A percentile compares a stretch with the other conserved stretches of the same genome.
Conservation (phyloP, 2,797 vertebrate species). For the Kryptolebias ocellatus region DNA sequence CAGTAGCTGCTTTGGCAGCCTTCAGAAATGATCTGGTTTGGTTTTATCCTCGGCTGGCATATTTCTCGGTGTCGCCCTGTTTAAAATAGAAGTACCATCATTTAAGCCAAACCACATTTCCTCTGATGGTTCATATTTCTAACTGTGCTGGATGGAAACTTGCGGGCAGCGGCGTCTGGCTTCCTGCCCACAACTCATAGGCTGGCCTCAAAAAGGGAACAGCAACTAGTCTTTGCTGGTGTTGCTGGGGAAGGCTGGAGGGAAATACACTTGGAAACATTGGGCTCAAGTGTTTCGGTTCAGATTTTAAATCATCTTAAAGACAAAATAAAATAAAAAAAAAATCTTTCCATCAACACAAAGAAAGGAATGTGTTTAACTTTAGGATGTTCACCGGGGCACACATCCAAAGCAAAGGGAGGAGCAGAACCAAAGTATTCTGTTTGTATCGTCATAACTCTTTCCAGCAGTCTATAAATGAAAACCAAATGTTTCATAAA, state of each 20-base stretch:
- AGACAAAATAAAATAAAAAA: background rate
- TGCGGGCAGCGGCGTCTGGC: background rate
- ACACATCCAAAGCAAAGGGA: slow-evolving; percentile 18
- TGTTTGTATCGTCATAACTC: slow-evolving; percentile 11
- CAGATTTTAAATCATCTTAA: background rate
- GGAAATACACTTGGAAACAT: background rate
- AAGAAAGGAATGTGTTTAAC: slow-evolving; percentile 1
- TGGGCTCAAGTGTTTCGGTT: slow-evolving; percentile 11
- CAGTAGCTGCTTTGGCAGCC: too few relatives aligned
- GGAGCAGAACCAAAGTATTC: slow-evolving; percentile 9
- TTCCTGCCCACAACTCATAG: background rate
- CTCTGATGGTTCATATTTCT: slow-evolving; percentile 3
- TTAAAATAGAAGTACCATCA: background rate
- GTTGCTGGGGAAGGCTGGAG: background rate
- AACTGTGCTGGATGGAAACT: slow-evolving; percentile 6
- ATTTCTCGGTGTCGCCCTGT: background rate
- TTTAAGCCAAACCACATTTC: background rate
- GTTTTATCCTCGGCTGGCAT: background rate
- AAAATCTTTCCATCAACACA: slow-evolving; percentile 5
- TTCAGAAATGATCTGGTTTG: too few relatives aligned
- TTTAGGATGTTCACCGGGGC: slow-evolving; percentile 4
- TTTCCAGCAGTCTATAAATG: slow-evolving; percentile 4
- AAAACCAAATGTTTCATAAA: slow-evolving; percentile 20
- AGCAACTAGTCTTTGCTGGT: background rate
- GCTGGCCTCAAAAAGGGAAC: background rate